Percentiles rank a stretch among this genome's conserved stretches.
These are phyloP conservation scores for Tyrannus savana DNA, from an alignment of 2,113 vertebrate genomes.

Conservation along the genomic window DNA sequence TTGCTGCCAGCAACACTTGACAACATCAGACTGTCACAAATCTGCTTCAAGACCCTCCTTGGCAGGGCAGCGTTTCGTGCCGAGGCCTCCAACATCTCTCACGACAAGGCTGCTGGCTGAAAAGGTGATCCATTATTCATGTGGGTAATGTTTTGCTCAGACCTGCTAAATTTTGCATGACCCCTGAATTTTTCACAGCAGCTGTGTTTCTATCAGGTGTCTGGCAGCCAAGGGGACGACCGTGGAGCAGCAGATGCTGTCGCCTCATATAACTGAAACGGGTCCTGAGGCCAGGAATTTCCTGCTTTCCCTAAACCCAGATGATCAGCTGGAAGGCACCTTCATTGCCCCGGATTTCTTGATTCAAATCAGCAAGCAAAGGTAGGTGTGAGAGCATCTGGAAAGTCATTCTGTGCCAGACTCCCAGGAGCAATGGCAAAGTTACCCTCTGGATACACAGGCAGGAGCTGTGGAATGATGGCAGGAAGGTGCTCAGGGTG, in stretches of 20 bases:
- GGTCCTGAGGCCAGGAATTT: background rate
- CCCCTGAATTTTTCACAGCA: background rate
- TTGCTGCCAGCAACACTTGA: background rate
- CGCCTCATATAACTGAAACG: background rate
- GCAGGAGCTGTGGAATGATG: background rate
- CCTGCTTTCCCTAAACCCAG: background rate
- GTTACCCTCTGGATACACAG: background rate
- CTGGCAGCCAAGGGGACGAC: fast-evolving
- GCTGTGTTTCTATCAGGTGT: background rate
- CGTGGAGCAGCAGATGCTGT: fast-evolving
- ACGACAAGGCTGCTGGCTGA: background rate
- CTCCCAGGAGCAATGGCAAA: background rate
- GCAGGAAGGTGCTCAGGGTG: background rate
- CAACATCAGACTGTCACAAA: background rate
- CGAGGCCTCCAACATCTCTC: background rate
- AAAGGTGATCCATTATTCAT: background rate
- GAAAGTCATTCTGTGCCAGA: background rate
- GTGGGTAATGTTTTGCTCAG: background rate
- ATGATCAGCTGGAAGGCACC: background rate
- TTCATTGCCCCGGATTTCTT: background rate
- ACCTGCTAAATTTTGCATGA: background rate
- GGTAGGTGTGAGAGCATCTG: background rate
- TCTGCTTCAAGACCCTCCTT: background rate
- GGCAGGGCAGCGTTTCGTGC: background rate
- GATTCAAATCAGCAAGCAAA: background rate